A percentile compares a stretch with the other conserved stretches of the same genome.
phyloP scores from a whole-genome alignment of 2,888 invertebrate genomes.

The Drosophila affinis region DNA sequence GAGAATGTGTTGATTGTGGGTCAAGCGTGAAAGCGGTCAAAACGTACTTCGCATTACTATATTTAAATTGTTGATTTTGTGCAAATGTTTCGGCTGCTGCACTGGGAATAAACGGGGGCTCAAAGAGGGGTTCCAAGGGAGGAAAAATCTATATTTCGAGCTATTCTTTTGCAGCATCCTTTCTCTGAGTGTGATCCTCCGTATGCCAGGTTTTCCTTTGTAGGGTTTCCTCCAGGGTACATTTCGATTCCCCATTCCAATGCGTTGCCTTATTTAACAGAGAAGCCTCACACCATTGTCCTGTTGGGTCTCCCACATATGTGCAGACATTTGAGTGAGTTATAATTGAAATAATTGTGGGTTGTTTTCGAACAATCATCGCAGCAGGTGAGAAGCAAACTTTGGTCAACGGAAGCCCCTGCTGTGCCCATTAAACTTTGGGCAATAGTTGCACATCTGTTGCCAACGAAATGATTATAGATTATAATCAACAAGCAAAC shows the following conservation, averaged over 20 bases:
- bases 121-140: background rate
- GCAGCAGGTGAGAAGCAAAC: conserved; percentile 35
- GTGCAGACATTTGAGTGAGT: conserved; percentile 10
- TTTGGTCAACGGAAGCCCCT: conserved; percentile 11
- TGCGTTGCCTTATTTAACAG: background rate
- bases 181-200: background rate
- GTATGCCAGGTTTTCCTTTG: no score
- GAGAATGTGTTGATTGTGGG: conserved; percentile 59
- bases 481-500: background rate
- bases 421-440: conserved; percentile 22
- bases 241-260: background rate
- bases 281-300: background rate
- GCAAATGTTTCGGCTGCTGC: conserved; percentile 22
- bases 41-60: conserved; percentile 47
- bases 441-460: background rate
- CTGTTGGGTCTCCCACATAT: background rate
- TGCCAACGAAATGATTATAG: background rate
- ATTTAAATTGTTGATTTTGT: conserved; percentile 53
- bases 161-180: background rate
- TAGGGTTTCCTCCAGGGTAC: background rate
- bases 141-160: no score
- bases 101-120: background rate
- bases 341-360: conserved; percentile 47
- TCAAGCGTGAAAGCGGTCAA: conserved; percentile 68
- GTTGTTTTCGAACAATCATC: conserved; percentile 47